Evolutionary conservation across 2,888 invertebrate species (phyloP).

Genomic region (Dicycla oo): DNA sequence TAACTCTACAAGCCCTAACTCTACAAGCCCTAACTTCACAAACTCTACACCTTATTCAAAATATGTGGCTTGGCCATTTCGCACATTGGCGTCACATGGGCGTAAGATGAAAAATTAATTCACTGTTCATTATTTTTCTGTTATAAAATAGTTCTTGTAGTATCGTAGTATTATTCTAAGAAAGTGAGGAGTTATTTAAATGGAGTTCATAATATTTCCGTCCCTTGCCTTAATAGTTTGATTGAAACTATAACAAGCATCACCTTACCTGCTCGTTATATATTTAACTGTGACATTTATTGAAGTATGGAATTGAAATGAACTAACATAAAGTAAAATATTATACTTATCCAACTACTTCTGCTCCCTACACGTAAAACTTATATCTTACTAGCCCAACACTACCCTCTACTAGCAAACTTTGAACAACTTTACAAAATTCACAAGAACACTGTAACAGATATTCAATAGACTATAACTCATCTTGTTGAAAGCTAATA

Average conservation of each 20-base stretch:
- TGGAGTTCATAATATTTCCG: not conserved
- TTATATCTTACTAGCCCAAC: conserved; percentile 7
- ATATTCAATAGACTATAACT: conserved; percentile 72
- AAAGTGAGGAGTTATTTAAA: not conserved
- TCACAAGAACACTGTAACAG: conserved; percentile 62
- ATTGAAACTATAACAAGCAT: too few relatives aligned
- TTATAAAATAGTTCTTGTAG: too few relatives aligned
- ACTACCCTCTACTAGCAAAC: conserved; percentile 22
- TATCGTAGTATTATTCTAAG: not conserved
- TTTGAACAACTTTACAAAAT: conserved; percentile 52
- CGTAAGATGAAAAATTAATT: too few relatives aligned
- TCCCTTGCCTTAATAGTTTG: not conserved
- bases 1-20: too few relatives aligned
- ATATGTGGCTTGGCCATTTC: too few relatives aligned
- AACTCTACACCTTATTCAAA: too few relatives aligned
- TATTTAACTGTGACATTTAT: not conserved
- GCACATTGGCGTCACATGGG: too few relatives aligned
- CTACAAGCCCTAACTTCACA: too few relatives aligned
- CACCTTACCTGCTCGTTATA: not conserved
- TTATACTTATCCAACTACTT: not conserved
- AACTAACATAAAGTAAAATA: not conserved
- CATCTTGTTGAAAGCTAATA: conserved; percentile 76
- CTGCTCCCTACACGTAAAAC: not conserved
- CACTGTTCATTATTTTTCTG: too few relatives aligned
- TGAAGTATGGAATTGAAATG: not conserved